Evolutionary conservation across 1,140 invertebrate genomes (phyloP).

Genomic region (Alviniconcha marisindica): DNA sequence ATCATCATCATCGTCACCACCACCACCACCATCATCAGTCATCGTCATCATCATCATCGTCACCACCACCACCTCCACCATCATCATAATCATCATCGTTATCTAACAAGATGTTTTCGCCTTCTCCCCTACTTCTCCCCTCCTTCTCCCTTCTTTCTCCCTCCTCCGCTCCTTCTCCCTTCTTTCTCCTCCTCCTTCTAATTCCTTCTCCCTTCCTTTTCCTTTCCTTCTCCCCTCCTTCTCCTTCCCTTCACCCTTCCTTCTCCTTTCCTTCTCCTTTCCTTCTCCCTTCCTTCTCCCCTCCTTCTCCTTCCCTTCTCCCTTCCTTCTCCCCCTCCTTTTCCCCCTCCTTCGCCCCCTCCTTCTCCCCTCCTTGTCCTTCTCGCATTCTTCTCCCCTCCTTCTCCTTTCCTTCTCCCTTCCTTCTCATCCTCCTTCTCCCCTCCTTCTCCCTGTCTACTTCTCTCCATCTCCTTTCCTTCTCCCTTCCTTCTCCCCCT

Average conservation of each 20-base stretch:
- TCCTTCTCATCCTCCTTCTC: too few species aligned
- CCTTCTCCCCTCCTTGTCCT: background rate
- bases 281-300: too few species aligned
- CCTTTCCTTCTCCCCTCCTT: background rate
- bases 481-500: too few species aligned
- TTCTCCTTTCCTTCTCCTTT: background rate
- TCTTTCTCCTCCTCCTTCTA: too few species aligned
- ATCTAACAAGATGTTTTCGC: background rate
- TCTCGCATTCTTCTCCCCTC: background rate
- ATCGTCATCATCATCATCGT: too few species aligned
- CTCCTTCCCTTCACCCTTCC: background rate
- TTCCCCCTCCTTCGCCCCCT: background rate
- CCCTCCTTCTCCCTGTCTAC: too few species aligned
- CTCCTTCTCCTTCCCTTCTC: background rate
- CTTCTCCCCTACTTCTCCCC: background rate
- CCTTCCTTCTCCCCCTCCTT: background rate
- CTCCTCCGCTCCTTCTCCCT: background rate
- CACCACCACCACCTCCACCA: too few species aligned
- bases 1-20: too few species aligned
- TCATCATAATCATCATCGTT: too few species aligned
- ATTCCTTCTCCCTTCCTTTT: background rate
- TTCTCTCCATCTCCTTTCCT: too few species aligned
- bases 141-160: background rate
- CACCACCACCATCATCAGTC: too few species aligned
- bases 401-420: background rate